Evolutionary conservation across 1,140 invertebrate species (phyloP).

Genomic region (Littorina saxatilis): DNA sequence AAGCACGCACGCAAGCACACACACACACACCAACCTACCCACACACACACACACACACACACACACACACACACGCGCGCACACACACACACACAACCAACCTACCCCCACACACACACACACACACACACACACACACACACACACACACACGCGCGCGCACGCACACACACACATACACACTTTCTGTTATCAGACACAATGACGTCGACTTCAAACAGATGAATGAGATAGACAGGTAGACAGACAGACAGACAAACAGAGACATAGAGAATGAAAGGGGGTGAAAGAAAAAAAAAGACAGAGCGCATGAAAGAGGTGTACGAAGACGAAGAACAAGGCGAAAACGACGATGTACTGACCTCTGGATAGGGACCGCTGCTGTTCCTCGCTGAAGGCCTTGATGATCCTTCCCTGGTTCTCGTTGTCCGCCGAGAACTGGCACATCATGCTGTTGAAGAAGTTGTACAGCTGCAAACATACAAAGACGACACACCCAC

Average conservation of each 20-base stretch:
- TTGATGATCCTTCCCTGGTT: slow-evolving; percentile 53
- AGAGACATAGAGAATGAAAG: background rate
- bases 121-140: no score
- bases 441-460: slow-evolving; percentile 86
- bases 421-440: slow-evolving; percentile 51
- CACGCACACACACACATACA: no score
- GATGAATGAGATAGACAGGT: no score
- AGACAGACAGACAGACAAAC: background rate
- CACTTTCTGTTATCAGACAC: no score
- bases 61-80: background rate
- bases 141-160: no score
- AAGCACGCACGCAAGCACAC: background rate
- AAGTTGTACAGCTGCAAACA: slow-evolving; percentile 89
- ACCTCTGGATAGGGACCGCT: slow-evolving; percentile 25
- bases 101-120: no score
- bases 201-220: no score
- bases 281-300: background rate
- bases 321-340: no score
- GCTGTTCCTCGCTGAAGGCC: slow-evolving; percentile 42
- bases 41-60: background rate
- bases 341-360: background rate
- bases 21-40: background rate
- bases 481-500: background rate
- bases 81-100: no score
- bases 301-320: background rate